Evolutionary conservation across 2,888 invertebrate species (phyloP).

Genomic region (Andricus curvator): DNA sequence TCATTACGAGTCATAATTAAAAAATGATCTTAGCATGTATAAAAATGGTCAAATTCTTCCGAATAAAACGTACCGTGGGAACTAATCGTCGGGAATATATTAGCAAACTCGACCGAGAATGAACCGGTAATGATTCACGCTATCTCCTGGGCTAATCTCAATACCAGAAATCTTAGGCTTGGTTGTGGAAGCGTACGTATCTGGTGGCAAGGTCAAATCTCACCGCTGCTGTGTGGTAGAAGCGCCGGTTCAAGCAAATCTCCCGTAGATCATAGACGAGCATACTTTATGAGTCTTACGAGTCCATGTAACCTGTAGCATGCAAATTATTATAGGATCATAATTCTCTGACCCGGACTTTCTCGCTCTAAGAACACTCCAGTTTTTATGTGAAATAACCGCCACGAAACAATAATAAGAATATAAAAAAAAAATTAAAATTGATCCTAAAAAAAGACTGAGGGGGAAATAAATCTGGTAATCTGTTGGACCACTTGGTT

Average conservation of each 20-base stretch:
- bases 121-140: constrained; percentile 35
- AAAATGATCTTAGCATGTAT: constrained; percentile 10
- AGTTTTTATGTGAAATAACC: too few species aligned
- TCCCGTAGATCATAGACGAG: constrained; percentile 46
- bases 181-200: not conserved
- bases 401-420: too few species aligned
- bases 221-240: not conserved
- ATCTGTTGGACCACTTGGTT: too few species aligned
- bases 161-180: constrained; percentile 16
- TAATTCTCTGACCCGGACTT: constrained; percentile 41
- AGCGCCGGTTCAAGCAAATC: constrained; percentile 42
- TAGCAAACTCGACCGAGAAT: constrained; percentile 12
- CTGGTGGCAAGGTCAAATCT: constrained; percentile 7
- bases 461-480: too few species aligned
- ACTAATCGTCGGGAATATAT: constrained; percentile 15
- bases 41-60: constrained; percentile 21
- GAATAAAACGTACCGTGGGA: constrained; percentile 33
- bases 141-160: constrained; percentile 16
- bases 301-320: constrained; percentile 29
- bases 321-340: constrained; percentile 53
- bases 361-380: too few species aligned
- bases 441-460: too few species aligned
- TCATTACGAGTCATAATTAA: constrained; percentile 29
- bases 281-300: constrained; percentile 39
- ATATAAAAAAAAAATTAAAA: too few species aligned